Evolutionary conservation across 2,797 vertebrate species (phyloP).

Genomic region (Coregonus sp.): DNA sequence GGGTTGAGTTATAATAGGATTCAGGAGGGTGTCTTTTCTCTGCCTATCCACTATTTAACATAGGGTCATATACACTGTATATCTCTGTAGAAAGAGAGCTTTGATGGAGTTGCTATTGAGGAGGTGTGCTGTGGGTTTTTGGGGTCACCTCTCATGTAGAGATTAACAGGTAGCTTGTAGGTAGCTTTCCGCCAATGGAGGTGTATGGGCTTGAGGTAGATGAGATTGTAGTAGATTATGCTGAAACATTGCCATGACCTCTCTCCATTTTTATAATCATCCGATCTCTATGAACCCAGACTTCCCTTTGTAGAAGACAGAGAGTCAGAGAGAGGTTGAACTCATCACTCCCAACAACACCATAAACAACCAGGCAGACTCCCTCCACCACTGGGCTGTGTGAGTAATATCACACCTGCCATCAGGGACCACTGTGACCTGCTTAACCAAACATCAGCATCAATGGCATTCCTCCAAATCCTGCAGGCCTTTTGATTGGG

Average conservation of each 20-base stretch:
- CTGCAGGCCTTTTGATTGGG: conserved; percentile 55
- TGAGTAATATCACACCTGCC: conserved; percentile 63
- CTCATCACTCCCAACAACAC: conserved; percentile 39
- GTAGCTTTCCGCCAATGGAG: background rate
- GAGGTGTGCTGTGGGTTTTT: conserved; percentile 46
- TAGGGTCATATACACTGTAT: conserved; percentile 37
- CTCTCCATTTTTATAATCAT: background rate
- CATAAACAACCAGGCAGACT: conserved; percentile 16
- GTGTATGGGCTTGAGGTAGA: conserved; percentile 29
- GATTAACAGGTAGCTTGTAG: conserved; percentile 46
- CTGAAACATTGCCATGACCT: background rate
- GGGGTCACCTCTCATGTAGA: conserved; percentile 20
- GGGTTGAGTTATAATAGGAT: conserved; percentile 67
- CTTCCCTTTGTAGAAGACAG: conserved; percentile 51
- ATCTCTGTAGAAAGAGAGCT: conserved; percentile 28
- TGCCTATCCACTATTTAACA: conserved; percentile 65
- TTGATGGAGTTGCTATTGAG: conserved; percentile 53
- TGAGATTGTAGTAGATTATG: conserved; percentile 25
- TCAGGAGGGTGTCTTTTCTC: conserved; percentile 61
- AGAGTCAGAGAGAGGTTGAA: conserved; percentile 26
- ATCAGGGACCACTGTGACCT: conserved; percentile 53
- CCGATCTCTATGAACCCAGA: conserved; percentile 17
- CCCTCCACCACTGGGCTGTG: conserved; percentile 40
- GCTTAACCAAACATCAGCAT: conserved; percentile 62
- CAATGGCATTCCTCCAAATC: conserved; percentile 61